Conservation (phyloP, 2,888 invertebrate genomes). For the Phengaris alcon region DNA sequence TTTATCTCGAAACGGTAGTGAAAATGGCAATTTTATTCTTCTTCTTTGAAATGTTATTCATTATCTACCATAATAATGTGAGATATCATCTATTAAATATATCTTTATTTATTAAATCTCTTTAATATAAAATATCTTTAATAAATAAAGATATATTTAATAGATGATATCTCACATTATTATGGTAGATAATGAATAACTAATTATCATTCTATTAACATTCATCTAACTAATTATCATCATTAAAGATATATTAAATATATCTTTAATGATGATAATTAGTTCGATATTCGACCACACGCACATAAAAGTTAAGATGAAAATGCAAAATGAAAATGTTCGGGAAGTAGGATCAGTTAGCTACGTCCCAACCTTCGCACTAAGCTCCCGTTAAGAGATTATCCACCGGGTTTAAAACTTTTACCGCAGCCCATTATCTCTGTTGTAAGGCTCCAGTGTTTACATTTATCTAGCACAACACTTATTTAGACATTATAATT, state of each 20-base stretch:
- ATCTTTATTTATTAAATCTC: too few relatives aligned
- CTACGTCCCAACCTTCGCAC: constrained; percentile 40
- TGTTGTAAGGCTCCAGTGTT: constrained; percentile 48
- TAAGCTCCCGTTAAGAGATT: constrained; percentile 57
- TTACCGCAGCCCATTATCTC: constrained; percentile 49
- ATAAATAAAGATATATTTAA: too few relatives aligned
- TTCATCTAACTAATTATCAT: too few relatives aligned
- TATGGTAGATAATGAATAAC: too few relatives aligned
- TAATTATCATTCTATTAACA: too few relatives aligned
- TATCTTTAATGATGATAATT: too few relatives aligned
- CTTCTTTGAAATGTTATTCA: too few relatives aligned
- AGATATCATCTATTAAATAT: too few relatives aligned
- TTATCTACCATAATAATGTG: too few relatives aligned
- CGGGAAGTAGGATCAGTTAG: constrained; percentile 26
- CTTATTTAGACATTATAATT: constrained; percentile 19
- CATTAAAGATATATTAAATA: too few relatives aligned
- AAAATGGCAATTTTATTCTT: neutral
- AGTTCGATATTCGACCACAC: neutral
- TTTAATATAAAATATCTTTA: too few relatives aligned
- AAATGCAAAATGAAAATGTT: constrained; percentile 5
- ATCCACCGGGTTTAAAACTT: constrained; percentile 62
- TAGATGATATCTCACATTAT: too few relatives aligned
- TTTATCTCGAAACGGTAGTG: neutral
- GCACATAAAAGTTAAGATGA: neutral
- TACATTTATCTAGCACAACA: constrained; percentile 29